Evolutionary conservation across 2,113 vertebrate species (phyloP).

Genomic region (Motacilla alba): DNA sequence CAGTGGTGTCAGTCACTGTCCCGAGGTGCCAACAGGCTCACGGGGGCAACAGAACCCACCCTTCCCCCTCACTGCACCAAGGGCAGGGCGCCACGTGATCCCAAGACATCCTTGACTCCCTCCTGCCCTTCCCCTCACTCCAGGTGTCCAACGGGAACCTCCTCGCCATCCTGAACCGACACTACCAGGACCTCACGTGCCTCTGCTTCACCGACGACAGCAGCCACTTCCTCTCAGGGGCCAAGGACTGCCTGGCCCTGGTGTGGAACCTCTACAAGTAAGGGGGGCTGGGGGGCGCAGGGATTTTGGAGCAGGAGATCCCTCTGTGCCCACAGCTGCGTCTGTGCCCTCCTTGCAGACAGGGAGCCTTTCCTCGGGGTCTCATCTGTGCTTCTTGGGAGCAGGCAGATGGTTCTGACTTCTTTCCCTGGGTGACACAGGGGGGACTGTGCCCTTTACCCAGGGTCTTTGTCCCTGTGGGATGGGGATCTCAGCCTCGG

Average conservation of each 20-base stretch:
- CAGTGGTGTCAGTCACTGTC: not conserved
- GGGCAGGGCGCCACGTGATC: accelerated
- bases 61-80: not conserved
- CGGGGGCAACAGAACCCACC: not conserved
- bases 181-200: conserved; percentile 94
- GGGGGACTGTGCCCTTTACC: not conserved
- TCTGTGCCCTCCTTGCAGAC: not conserved
- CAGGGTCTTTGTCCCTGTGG: not conserved
- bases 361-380: not conserved
- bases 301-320: not conserved
- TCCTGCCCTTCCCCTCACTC: not conserved
- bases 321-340: accelerated
- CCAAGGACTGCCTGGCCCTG: conserved; percentile 91
- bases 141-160: conserved; percentile 92
- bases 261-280: conserved; percentile 92
- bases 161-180: conserved; percentile 85
- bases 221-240: conserved; percentile 93
- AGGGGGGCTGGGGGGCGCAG: accelerated
- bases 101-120: accelerated
- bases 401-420: not conserved
- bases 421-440: not conserved
- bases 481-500: accelerated
- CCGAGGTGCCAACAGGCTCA: accelerated
- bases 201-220: conserved; percentile 90
- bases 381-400: not conserved